Evolutionary conservation across 1,140 invertebrate genomes (phyloP).

Genomic region (Dolichoris vasculosae): DNA sequence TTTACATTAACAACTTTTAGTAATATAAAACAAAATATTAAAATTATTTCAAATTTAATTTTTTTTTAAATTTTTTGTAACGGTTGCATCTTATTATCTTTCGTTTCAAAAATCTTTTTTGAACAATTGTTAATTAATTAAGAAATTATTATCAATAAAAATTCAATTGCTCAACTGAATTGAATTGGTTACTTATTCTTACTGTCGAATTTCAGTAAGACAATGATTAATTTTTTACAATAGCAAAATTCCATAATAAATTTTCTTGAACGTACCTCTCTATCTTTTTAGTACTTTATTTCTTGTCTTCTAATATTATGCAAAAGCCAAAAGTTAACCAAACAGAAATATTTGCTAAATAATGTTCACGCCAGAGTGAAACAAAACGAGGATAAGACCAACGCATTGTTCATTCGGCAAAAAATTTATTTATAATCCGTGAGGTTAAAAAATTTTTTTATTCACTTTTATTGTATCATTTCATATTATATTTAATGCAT

Average conservation of each 20-base stretch:
- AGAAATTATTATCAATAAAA: too few relatives aligned
- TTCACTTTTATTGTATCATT: neutral
- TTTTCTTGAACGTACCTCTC: neutral
- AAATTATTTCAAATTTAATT: too few relatives aligned
- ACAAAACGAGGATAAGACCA: neutral
- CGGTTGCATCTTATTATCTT: too few relatives aligned
- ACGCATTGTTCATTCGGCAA: slow-evolving; percentile 32
- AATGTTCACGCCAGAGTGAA: neutral
- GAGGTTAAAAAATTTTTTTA: neutral
- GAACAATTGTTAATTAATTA: too few relatives aligned
- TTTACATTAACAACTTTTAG: too few relatives aligned
- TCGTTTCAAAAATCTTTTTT: too few relatives aligned
- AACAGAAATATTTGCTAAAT: neutral
- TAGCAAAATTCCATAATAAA: too few relatives aligned
- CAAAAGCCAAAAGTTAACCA: neutral
- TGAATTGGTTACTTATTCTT: neutral
- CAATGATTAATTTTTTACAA: neutral
- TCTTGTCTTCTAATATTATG: neutral
- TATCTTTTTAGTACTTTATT: neutral
- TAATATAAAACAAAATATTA: too few relatives aligned
- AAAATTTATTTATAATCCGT: slow-evolving; percentile 27
- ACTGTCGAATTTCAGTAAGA: neutral
- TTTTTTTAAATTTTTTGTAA: too few relatives aligned
- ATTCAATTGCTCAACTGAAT: neutral
- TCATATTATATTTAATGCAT: neutral